A percentile compares a stretch with the other conserved stretches of the same genome.
These are phyloP conservation scores for Tor tambroides DNA, from an alignment of 2,113 vertebrate genomes.

Conservation along the genomic window DNA sequence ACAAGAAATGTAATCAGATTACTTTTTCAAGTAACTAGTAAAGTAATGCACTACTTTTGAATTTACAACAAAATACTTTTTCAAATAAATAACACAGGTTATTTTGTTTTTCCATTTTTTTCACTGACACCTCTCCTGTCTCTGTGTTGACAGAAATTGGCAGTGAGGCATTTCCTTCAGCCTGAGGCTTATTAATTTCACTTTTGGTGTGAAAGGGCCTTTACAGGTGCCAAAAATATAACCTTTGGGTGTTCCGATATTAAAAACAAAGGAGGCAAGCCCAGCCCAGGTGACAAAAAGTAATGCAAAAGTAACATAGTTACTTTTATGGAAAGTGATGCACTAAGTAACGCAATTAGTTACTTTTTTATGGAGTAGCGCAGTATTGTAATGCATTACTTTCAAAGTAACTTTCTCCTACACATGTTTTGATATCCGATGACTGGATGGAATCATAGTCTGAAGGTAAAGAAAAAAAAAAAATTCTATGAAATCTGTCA, in stretches of 20 bases:
- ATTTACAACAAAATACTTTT: too few relatives aligned
- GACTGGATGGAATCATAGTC: too few relatives aligned
- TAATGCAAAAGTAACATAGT: neutral
- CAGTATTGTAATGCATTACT: neutral
- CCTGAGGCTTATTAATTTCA: neutral
- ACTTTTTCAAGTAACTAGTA: neutral
- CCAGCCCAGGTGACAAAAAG: neutral
- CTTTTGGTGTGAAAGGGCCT: neutral
- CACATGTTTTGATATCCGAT: neutral
- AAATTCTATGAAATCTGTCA: too few relatives aligned
- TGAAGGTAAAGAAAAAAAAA: too few relatives aligned
- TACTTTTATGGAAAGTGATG: too few relatives aligned
- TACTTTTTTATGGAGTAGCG: neutral
- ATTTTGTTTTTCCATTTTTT: too few relatives aligned
- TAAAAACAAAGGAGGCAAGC: neutral
- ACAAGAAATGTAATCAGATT: neutral
- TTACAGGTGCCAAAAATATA: neutral
- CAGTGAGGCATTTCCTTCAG: too few relatives aligned
- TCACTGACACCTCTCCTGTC: too few relatives aligned
- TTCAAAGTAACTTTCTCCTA: neutral
- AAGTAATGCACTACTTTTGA: neutral
- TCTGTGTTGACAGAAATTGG: too few relatives aligned
- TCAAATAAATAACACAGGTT: too few relatives aligned
- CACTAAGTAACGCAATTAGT: neutral
- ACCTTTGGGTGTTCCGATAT: neutral